Evolutionary conservation across 2,113 vertebrate genomes (phyloP), one percentile per base, ranked within the genome.

Genomic region (Odobenus rosmarus): DNA sequence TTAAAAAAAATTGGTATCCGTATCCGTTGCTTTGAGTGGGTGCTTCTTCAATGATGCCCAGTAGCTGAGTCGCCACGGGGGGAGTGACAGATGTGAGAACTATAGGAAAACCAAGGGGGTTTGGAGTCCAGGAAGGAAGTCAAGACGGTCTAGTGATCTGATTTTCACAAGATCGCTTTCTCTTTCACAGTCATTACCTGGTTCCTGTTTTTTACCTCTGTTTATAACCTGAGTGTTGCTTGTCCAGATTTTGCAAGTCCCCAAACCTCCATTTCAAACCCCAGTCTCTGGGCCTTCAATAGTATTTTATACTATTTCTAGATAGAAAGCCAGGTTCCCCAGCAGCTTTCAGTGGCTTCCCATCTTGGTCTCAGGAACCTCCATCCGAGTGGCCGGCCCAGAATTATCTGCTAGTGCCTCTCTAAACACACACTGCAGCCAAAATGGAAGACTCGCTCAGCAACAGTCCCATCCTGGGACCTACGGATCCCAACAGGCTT

Each of bases 271-370:
- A n/a, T 55, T 24, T n/a, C 64, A 26, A 61, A 13, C 10, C 24
- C 14, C 49, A 10, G 36, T 14, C 55, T 57, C 21, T 11, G 57
- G 72, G 72, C 16, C 84, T 89, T 81, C 42, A 71, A 53, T 26
- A 18, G 0, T 74, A 16, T 67, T 72, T 79, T 33, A 61, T 23
- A 33, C 5, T 39, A 16, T 23, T 59, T n/a, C 1, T n/a, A 31
- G 74, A 57, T 24, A 77, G 62, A 81, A 95, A 95, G 36, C 13
- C 80, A 31, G 49, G 36, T 71, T 71, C 53, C 53, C 31, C 31
- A 79, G 59, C 59, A 72, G 81, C 49, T 59, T 49, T 57, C 46
- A 8, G 53, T 6, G 49, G 12, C 8, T 71, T 88, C 51, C 28
- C 26, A 33, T 4, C 31, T 51, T 71, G 46, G 36, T 19, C 76